Evolutionary conservation across 2,113 vertebrate genomes (phyloP), one percentile per base, ranked within the genome.

Genomic region (Myotis brandtii): DNA sequence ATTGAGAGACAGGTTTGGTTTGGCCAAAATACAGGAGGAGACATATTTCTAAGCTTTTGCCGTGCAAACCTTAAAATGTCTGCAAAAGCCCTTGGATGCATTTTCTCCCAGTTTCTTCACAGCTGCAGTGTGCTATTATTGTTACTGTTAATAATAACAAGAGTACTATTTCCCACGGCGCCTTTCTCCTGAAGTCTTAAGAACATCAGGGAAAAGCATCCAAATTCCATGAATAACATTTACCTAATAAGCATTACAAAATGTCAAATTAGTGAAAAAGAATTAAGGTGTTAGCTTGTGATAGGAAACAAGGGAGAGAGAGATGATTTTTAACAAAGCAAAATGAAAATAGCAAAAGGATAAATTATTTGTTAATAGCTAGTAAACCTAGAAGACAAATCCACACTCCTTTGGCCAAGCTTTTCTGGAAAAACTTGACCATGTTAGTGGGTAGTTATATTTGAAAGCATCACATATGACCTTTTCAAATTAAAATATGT

Each of bases 221-320:
- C 62, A 34, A 54, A 59, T 40, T 82, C 54, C 75, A 64, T 79
- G 77, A 95, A 89, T 86, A 93, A 32, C 8, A 14, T 75, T 85
- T 64, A 91, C 32, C 52, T 88, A 72, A 86, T 77, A 95, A 86
- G 46, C 34, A 48, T 54, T 76, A 32, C 12, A 81, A 91, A 94
- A 59, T 84, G 14, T 89, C 56, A 94, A 75, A 40, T 81, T 54
- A 83, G 17, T 77, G 23, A 89, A 50, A 46, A 90, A 62, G 11
- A 56, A 52, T 80, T 80, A 70, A 89, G 48, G 10, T 87, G 32
- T 73, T 94, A 91, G 3, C 17, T 89, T 80, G 11, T 94, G 79
- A 89, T n/a, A 87, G 18, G 48, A 79, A 93, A 89, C 46, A 67
- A 40, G 25, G n/a, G 4, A 90, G 40, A 40, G 88, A 25, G 9